Evolutionary conservation across 2,113 vertebrate species (phyloP).

Genomic region (Ceratotherium simum): DNA sequence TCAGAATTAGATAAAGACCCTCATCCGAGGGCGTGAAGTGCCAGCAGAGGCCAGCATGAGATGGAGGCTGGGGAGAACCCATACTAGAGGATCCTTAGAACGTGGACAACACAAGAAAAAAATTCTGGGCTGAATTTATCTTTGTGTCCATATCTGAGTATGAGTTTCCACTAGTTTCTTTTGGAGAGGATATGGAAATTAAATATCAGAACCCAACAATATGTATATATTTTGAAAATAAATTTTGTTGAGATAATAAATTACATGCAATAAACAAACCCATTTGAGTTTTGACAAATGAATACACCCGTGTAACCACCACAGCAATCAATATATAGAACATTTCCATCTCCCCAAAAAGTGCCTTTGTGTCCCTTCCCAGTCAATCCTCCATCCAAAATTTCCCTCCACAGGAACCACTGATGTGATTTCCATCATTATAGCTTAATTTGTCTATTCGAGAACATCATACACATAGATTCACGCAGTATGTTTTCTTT

Average conservation of each 20-base stretch:
- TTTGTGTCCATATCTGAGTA: background rate
- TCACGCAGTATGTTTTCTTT: background rate
- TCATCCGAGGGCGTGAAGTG: background rate
- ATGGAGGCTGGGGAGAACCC: background rate
- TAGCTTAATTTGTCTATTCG: background rate
- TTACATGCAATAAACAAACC: background rate
- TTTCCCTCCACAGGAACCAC: background rate
- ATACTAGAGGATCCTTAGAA: background rate
- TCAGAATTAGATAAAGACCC: background rate
- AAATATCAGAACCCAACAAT: background rate
- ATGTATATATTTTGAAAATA: background rate
- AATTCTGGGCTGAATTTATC: background rate
- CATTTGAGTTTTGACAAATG: conserved; percentile 22
- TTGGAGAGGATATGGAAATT: background rate
- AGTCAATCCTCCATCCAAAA: background rate
- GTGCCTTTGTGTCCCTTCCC: background rate
- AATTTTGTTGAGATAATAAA: background rate
- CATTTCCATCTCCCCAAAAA: background rate
- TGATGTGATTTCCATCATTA: background rate
- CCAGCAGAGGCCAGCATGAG: background rate
- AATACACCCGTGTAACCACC: background rate
- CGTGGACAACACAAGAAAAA: background rate
- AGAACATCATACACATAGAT: background rate
- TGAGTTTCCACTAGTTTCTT: background rate
- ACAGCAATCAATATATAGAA: background rate